Percentiles rank a stretch among this genome's conserved stretches.
phyloP scores from a whole-genome alignment of 2,888 invertebrate genomes.

The Didymodactylos carnosus region DNA sequence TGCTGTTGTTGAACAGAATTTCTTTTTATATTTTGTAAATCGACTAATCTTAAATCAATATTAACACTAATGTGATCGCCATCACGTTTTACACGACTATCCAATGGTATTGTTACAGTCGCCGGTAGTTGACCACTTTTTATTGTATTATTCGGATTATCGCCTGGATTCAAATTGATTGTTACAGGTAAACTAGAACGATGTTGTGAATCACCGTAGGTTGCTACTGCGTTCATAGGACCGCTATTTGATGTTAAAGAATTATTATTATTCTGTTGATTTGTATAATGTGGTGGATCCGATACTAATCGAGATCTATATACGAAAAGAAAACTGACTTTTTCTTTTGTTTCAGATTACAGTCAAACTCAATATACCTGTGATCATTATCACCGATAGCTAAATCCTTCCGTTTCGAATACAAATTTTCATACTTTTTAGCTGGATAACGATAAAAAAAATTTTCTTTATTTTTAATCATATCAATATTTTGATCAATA shows the following conservation, averaged over 20 bases:
- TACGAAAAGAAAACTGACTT: neutral
- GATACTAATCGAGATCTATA: neutral
- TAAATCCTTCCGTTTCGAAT: neutral
- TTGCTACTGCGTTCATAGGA: too few relatives aligned
- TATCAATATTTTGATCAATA: conserved; percentile 10
- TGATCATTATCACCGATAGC: neutral
- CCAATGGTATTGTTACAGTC: neutral
- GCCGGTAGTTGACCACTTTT: neutral
- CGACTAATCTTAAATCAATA: neutral
- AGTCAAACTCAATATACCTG: neutral
- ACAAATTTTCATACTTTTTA: conserved; percentile 12
- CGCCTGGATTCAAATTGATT: neutral
- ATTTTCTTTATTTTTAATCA: conserved; percentile 12
- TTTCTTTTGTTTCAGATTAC: neutral
- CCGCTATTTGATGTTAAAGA: too few relatives aligned
- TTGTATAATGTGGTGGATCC: neutral
- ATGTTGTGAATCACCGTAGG: neutral
- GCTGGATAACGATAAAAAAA: conserved; percentile 12
- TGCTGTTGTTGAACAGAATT: too few relatives aligned
- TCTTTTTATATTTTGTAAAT: neutral
- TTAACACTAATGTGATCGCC: neutral
- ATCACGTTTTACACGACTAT: neutral
- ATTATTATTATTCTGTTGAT: neutral
- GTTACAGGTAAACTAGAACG: neutral
- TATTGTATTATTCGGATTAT: neutral